Percentiles rank a stretch among this genome's conserved stretches.
Conservation (phyloP, 1,140 invertebrate genomes). For the Drosophila mojavensis region DNA sequence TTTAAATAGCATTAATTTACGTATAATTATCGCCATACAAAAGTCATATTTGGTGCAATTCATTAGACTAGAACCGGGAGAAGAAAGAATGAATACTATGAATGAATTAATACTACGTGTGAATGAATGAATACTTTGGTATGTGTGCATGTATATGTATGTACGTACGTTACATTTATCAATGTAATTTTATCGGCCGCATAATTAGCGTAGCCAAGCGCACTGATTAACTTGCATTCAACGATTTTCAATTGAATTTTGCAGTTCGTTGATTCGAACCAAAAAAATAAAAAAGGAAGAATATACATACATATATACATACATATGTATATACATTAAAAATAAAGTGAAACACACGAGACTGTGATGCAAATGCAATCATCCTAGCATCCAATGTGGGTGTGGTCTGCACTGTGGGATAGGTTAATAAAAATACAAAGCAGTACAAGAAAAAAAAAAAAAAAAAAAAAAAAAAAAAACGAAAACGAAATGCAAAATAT, state of each 20-base stretch:
- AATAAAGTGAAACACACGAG: constrained; percentile 30
- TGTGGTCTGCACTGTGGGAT: constrained; percentile 18
- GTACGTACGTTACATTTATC: constrained; percentile 18
- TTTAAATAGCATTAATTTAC: too few relatives aligned
- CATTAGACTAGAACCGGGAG: constrained; percentile 37
- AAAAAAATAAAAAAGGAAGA: constrained; percentile 49
- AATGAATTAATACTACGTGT: too few relatives aligned
- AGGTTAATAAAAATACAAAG: constrained; percentile 57
- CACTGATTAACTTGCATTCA: constrained; percentile 82
- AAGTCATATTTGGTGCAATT: constrained; percentile 39
- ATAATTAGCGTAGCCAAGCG: constrained; percentile 81
- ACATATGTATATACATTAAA: not conserved
- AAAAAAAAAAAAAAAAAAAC: too few relatives aligned
- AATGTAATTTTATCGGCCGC: constrained; percentile 55
- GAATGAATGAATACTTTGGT: not conserved
- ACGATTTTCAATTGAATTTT: constrained; percentile 81
- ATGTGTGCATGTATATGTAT: constrained; percentile 5
- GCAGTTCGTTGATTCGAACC: constrained; percentile 79
- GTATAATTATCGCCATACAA: constrained; percentile 9
- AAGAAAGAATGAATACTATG: too few relatives aligned
- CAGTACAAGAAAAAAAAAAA: constrained; percentile 29
- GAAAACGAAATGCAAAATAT: constrained; percentile 60
- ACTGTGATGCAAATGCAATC: constrained; percentile 66
- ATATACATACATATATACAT: constrained; percentile 26
- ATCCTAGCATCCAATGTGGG: constrained; percentile 31